phyloP scores from a whole-genome alignment of 1,140 invertebrate genomes.

The Euura saliciscinereae region DNA sequence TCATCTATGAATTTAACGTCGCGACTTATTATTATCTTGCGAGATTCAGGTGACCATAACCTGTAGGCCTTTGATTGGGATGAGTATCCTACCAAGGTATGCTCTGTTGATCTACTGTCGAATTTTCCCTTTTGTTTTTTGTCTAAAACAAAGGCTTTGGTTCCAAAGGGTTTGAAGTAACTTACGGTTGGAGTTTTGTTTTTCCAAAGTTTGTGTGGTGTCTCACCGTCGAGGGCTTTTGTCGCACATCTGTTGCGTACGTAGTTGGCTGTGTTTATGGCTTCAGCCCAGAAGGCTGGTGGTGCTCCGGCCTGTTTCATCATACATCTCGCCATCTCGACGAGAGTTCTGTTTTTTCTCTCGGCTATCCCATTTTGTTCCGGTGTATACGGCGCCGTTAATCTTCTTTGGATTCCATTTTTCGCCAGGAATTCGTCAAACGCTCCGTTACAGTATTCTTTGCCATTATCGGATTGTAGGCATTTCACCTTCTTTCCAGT shows the following conservation, averaged over 20 bases:
- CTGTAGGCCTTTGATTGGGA: constrained; percentile 18
- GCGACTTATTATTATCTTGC: constrained; percentile 9
- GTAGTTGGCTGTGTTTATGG: constrained; percentile 38
- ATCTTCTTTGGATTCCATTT: constrained; percentile 40
- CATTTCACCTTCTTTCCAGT: constrained; percentile 35
- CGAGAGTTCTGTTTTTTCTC: constrained; percentile 30
- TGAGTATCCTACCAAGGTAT: constrained; percentile 5
- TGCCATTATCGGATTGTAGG: constrained; percentile 39
- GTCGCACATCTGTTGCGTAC: constrained; percentile 27
- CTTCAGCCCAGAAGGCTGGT: constrained; percentile 50
- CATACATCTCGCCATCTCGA: constrained; percentile 36
- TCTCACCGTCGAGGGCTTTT: constrained; percentile 23
- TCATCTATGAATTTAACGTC: constrained; percentile 21
- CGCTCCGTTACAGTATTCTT: constrained; percentile 37
- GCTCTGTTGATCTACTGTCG: neutral
- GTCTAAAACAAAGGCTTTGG: neutral
- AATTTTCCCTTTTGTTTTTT: neutral
- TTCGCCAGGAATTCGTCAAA: constrained; percentile 34
- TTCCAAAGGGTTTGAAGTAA: constrained; percentile 44
- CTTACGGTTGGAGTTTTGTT: constrained; percentile 40
- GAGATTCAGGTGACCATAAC: constrained; percentile 4
- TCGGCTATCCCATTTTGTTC: constrained; percentile 50
- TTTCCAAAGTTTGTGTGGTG: constrained; percentile 46
- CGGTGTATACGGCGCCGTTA: constrained; percentile 41
- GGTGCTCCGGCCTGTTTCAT: constrained; percentile 39